These are phyloP conservation scores for Metaphire vulgaris DNA, from an alignment of 1,140 invertebrate genomes.

Conservation along the genomic window DNA sequence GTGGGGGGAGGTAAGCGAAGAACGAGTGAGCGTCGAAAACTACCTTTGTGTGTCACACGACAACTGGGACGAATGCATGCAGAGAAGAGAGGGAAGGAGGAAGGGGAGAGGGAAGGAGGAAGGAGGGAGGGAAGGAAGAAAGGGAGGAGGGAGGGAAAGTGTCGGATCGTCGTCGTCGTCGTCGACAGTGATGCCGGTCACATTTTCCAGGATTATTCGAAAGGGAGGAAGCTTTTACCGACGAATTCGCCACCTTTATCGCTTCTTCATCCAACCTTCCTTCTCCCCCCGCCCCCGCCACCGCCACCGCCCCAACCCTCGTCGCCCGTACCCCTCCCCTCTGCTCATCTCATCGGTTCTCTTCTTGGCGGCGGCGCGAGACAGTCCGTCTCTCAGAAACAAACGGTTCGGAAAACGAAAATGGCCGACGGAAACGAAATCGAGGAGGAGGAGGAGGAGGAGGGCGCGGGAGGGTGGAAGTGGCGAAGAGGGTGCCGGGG, in stretches of 20 bases:
- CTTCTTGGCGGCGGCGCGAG: too few relatives aligned
- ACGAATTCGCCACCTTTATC: not conserved
- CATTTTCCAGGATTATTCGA: not conserved
- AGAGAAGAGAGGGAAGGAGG: not conserved
- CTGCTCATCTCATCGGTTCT: too few relatives aligned
- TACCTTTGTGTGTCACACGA: too few relatives aligned
- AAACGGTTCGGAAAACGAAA: too few relatives aligned
- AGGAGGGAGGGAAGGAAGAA: not conserved
- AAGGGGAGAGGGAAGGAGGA: not conserved
- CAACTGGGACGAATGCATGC: not conserved
- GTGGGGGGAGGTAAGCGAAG: not conserved
- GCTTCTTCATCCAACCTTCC: not conserved
- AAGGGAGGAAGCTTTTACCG: not conserved
- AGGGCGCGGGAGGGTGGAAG: too few relatives aligned
- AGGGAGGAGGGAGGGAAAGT: not conserved
- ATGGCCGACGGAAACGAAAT: too few relatives aligned
- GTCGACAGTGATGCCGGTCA: not conserved
- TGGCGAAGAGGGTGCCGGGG: too few relatives aligned
- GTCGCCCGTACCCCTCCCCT: not conserved
- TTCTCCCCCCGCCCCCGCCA: not conserved
- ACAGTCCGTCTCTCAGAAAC: too few relatives aligned
- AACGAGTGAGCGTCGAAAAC: too few relatives aligned
- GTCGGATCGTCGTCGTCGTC: not conserved
- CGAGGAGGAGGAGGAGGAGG: too few relatives aligned
- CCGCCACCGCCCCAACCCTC: not conserved